phyloP scores from a whole-genome alignment of 37 sponge, comb jelly and placozoan genomes.

The Corticium candelabrum region DNA sequence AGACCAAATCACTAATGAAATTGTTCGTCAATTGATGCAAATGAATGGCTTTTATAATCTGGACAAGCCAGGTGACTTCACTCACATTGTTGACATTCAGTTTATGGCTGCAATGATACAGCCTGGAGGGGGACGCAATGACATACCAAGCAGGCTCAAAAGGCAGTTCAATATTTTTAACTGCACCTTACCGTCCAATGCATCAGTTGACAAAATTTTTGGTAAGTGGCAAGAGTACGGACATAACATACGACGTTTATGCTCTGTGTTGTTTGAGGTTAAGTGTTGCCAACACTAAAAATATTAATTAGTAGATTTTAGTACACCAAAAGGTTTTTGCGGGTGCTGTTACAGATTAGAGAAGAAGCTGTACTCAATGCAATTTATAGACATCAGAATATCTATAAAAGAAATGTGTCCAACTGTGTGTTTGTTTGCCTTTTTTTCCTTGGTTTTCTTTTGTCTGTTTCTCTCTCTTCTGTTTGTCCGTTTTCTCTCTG shows the following conservation, averaged over 20 bases:
- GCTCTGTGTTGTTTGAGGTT: too few relatives aligned
- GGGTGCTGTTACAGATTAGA: too few relatives aligned
- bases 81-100: conserved; percentile 88
- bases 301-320: too few relatives aligned
- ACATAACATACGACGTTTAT: conserved; percentile 12
- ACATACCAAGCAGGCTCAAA: conserved; percentile 91
- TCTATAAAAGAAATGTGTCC: too few relatives aligned
- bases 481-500: too few relatives aligned
- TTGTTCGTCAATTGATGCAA: conserved; percentile 91
- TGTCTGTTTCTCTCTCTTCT: too few relatives aligned
- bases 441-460: too few relatives aligned
- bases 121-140: conserved; percentile 97
- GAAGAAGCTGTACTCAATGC: too few relatives aligned
- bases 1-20: conserved; percentile 98
- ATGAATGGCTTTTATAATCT: conserved; percentile 93
- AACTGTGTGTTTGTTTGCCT: too few relatives aligned
- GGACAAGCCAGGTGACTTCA: conserved; percentile 98
- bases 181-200: conserved; percentile 95
- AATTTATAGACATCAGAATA: too few relatives aligned
- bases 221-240: conserved; percentile 21
- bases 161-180: conserved; percentile 88
- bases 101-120: conserved; percentile 94
- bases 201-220: conserved; percentile 94
- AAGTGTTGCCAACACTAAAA: too few relatives aligned
- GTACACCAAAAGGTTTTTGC: too few relatives aligned